These are phyloP conservation scores for Xyliphius kryptos DNA, from an alignment of 2,113 vertebrate genomes.

Conservation along the genomic window DNA sequence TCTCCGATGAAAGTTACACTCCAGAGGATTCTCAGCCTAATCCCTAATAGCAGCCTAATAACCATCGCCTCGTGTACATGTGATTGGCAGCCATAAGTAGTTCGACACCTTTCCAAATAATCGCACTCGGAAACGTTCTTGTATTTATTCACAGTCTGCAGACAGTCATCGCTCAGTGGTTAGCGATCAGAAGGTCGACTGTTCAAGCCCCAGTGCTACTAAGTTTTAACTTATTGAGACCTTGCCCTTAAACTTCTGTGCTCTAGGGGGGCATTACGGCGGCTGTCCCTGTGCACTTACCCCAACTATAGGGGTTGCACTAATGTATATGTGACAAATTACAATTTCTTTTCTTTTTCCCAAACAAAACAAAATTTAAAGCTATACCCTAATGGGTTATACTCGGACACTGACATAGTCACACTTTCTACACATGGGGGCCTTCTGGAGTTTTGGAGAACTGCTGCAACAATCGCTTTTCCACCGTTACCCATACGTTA, in stretches of 20 bases:
- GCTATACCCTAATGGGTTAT: background rate
- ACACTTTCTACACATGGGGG: no score
- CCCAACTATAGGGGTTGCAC: no score
- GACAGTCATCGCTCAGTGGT: no score
- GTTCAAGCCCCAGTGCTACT: no score
- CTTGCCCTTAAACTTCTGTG: no score
- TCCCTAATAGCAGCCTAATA: background rate
- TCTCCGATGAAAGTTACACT: conserved; percentile 19
- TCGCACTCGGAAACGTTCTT: no score
- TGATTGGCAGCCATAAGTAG: background rate
- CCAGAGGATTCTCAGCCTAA: background rate
- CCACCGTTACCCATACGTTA: background rate
- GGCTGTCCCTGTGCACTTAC: no score
- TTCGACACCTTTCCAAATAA: background rate
- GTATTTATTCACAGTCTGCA: no score
- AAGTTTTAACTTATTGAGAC: no score
- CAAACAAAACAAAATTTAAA: background rate
- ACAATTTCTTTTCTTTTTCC: background rate
- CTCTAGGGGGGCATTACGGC: no score
- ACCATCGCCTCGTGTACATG: background rate
- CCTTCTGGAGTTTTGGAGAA: background rate
- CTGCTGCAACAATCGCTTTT: background rate
- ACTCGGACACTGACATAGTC: background rate
- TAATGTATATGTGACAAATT: background rate
- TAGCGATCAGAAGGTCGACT: no score